A percentile compares a stretch with the other conserved stretches of the same genome.
phyloP scores from a whole-genome alignment of 2,888 invertebrate species.

The Cheilosia urbana region DNA sequence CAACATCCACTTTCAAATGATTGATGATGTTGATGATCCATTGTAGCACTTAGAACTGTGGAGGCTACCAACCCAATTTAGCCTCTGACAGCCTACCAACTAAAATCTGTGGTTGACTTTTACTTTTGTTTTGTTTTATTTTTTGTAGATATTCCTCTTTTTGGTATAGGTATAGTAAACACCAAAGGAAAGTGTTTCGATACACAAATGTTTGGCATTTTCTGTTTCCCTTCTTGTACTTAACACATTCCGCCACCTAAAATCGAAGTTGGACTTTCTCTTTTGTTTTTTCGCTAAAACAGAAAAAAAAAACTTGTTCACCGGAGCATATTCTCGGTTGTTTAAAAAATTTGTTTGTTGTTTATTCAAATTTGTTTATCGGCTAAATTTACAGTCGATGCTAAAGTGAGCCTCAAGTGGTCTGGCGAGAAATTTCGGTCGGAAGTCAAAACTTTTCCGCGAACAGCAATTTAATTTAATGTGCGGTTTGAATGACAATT shows the following conservation, averaged over 20 bases:
- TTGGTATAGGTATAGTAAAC: neutral
- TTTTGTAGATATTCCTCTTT: neutral
- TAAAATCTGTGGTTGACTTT: slow-evolving; percentile 31
- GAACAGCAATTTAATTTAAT: slow-evolving; percentile 23
- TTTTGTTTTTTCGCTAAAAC: slow-evolving; percentile 36
- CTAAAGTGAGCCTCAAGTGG: neutral
- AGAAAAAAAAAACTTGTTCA: slow-evolving; percentile 8
- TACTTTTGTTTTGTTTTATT: slow-evolving; percentile 38
- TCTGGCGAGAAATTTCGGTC: slow-evolving; percentile 1
- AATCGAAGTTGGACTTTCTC: slow-evolving; percentile 65
- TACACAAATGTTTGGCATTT: slow-evolving; percentile 11
- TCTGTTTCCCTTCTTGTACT: neutral
- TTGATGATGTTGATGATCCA: slow-evolving; percentile 35
- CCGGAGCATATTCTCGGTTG: slow-evolving; percentile 17
- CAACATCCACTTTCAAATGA: slow-evolving; percentile 28
- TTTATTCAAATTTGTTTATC: neutral
- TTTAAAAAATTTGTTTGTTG: neutral
- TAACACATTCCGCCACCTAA: slow-evolving; percentile 22
- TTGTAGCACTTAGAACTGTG: slow-evolving; percentile 1
- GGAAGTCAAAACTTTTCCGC: slow-evolving; percentile 25
- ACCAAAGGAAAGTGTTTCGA: slow-evolving; percentile 16
- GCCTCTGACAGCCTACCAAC: slow-evolving; percentile 1
- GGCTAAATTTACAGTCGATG: neutral
- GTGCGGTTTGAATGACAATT: slow-evolving; percentile 27
- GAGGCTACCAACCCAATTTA: slow-evolving; percentile 8